Conservation (phyloP, 92 coral and sea anemone species). For the Micromussa lordhowensis region DNA sequence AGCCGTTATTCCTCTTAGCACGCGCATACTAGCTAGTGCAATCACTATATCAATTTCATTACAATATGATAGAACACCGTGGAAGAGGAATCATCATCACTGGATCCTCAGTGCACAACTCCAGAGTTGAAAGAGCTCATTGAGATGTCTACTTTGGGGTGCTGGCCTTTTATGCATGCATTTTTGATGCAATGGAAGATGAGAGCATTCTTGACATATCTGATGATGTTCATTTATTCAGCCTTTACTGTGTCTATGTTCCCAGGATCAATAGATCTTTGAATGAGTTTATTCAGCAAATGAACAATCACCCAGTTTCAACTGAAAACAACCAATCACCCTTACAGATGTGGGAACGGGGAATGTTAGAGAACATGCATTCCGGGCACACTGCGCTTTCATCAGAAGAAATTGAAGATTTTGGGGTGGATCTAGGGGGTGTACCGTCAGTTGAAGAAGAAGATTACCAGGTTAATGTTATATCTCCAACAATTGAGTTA, state of each 20-base stretch:
- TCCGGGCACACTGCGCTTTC: constrained; percentile 34
- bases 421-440: constrained; percentile 33
- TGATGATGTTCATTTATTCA: too few relatives aligned
- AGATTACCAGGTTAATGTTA: constrained; percentile 37
- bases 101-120: too few relatives aligned
- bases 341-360: constrained; percentile 50
- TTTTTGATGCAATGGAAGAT: constrained; percentile 37
- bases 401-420: constrained; percentile 32
- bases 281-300: constrained; percentile 21
- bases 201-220: constrained; percentile 20
- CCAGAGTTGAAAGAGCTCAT: too few relatives aligned
- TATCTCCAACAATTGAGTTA: constrained; percentile 24
- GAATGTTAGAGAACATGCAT: constrained; percentile 51
- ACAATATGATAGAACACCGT: too few relatives aligned
- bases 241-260: too few relatives aligned
- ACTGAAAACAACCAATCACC: constrained; percentile 53
- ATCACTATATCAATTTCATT: too few relatives aligned
- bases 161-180: too few relatives aligned
- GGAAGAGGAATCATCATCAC: too few relatives aligned
- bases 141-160: too few relatives aligned
- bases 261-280: constrained; percentile 28
- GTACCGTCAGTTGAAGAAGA: constrained; percentile 32
- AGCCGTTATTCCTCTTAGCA: too few relatives aligned
- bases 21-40: too few relatives aligned
- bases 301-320: constrained; percentile 54